Percentiles rank a stretch among this genome's conserved stretches.
Evolutionary conservation across 2,797 vertebrate species (phyloP).

Genomic region (Parotocinclus haroldoi): DNA sequence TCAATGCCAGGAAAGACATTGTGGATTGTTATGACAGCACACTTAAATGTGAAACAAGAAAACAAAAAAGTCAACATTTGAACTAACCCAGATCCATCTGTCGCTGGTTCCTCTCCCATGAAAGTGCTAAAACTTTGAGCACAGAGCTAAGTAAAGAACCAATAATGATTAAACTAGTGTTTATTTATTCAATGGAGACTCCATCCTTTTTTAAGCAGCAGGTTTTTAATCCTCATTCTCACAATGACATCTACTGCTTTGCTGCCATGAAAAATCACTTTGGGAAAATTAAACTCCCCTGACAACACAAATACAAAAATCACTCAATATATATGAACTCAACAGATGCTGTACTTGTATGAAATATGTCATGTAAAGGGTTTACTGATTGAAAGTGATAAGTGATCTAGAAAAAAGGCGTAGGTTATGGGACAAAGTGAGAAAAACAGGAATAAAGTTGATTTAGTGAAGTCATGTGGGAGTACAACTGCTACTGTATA

Average conservation of each 20-base stretch:
- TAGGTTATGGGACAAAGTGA: conserved; percentile 14
- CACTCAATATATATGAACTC: conserved; percentile 21
- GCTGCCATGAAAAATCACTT: neutral
- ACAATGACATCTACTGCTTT: neutral
- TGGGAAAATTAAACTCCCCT: neutral
- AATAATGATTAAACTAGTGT: too few species aligned
- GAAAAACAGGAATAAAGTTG: neutral
- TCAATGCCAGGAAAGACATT: too few species aligned
- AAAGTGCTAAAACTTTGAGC: too few species aligned
- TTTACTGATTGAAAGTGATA: neutral
- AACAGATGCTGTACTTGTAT: too few species aligned
- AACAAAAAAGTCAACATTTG: too few species aligned
- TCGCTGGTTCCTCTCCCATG: too few species aligned
- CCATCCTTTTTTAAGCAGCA: too few species aligned
- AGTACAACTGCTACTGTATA: conserved; percentile 8
- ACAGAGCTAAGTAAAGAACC: too few species aligned
- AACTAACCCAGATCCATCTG: too few species aligned
- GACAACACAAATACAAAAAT: conserved; percentile 2
- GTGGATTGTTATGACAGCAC: too few species aligned
- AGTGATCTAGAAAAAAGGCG: conserved; percentile 3
- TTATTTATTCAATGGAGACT: too few species aligned
- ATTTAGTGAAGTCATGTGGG: neutral
- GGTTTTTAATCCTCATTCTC: neutral
- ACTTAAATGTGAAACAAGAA: too few species aligned
- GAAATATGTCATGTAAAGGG: conserved; percentile 3